Conservation (phyloP, 1,140 invertebrate species). For the Trichomalopsis sarcophagae region DNA sequence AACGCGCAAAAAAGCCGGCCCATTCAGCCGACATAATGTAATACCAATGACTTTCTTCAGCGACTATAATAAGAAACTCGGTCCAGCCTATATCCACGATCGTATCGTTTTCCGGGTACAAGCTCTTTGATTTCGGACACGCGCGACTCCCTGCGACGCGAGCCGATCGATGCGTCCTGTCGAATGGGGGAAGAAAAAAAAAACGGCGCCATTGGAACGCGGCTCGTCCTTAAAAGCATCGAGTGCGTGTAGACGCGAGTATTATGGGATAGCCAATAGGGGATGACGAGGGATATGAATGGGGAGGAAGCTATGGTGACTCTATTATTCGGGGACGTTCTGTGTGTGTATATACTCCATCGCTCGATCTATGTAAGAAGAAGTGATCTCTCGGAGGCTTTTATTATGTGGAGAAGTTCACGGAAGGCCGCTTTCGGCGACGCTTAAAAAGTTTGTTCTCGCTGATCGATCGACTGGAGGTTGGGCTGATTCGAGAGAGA, state of each 20-base stretch:
- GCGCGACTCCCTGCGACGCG: conserved; percentile 27
- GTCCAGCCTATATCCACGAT: conserved; percentile 15
- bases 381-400: background rate
- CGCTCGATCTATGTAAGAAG: background rate
- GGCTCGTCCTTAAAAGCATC: background rate
- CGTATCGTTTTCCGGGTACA: conserved; percentile 38
- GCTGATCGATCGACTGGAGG: too few relatives aligned
- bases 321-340: conserved; percentile 28
- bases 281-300: conserved; percentile 8
- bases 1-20: background rate
- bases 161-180: conserved; percentile 20
- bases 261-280: conserved; percentile 39
- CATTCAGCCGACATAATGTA: background rate
- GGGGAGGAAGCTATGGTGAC: conserved; percentile 40
- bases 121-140: conserved; percentile 22
- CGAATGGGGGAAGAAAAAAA: background rate
- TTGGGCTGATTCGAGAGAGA: too few relatives aligned
- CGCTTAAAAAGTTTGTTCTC: too few relatives aligned
- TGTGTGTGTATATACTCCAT: background rate
- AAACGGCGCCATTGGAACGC: conserved; percentile 35
- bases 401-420: too few relatives aligned
- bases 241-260: background rate
- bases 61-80: background rate
- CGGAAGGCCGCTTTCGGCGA: too few relatives aligned
- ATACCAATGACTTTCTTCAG: background rate